Evolutionary conservation across 2,888 invertebrate genomes (phyloP), one percentile per base, ranked within the genome.

Genomic region (Hoplodrina blanda): DNA sequence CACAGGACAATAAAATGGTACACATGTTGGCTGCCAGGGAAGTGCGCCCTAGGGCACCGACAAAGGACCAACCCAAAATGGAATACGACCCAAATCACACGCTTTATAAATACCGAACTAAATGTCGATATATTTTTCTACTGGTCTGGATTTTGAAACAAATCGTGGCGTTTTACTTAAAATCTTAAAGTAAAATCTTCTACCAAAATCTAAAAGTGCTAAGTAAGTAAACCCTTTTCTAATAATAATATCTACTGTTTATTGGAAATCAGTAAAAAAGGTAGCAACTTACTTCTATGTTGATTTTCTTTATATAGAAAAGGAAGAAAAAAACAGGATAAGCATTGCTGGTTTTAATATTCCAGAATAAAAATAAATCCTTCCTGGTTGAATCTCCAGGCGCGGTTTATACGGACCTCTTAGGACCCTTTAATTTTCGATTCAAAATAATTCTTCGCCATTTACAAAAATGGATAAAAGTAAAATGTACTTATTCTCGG

Each of bases 1-100:
- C 69, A 73, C 75, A 70, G 72, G 63, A 84, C 68, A 81, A 81
- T 82, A 84, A 81, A 84, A 80, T 63, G 57, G 65, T 79, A 62
- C 66, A 80, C 62, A 82, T 74, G 70, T 69, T 57, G 59, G 41
- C 69, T 64, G 67, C 30, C 54, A 56, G 33, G 57, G 20, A 67
- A 79, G 75, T 67, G 59, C 54, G 65, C 80, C 70, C 80, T 55
- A 59, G 66, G 80, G 81, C 53, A 63, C 37, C 62, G 30, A 68
- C 61, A 66, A 80, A 69, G 53, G 54, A 52, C 59, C 64, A 54
- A 17, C 69, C 19, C 53, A 50, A 63, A 68, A 73, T 64, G 37
- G 67, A 71, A 62, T 57, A 63, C 60, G 61, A 67, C 79, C 82
- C 61, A 73, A 73, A 73, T 78, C 78, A 62, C 63, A 68, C 64